phyloP scores from a whole-genome alignment of 1,140 invertebrate genomes.

The Schlechtendalia chinensis region DNA sequence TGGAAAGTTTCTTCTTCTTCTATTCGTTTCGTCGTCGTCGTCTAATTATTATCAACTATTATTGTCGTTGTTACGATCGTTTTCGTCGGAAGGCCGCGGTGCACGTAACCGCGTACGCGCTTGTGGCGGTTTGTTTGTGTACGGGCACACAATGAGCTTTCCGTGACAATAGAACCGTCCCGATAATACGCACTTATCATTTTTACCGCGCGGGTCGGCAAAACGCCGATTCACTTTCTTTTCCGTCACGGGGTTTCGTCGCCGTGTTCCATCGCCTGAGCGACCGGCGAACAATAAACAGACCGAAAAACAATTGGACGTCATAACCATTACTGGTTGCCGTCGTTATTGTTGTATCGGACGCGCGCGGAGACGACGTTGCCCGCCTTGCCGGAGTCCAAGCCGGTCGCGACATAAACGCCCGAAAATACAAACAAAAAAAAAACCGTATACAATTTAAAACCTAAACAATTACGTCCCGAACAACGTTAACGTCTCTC shows the following conservation, averaged over 20 bases:
- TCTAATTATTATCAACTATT: background rate
- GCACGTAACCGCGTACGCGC: background rate
- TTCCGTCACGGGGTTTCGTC: background rate
- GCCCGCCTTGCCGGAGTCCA: no score
- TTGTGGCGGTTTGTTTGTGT: background rate
- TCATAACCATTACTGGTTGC: no score
- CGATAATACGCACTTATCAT: background rate
- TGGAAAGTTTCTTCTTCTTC: slow-evolving; percentile 22
- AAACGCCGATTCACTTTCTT: slow-evolving; percentile 9
- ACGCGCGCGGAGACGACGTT: no score
- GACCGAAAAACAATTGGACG: background rate
- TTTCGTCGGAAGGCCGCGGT: background rate
- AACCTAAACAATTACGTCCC: no score
- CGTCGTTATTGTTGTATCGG: no score
- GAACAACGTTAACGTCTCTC: no score
- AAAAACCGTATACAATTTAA: no score
- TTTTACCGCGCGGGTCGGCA: background rate
- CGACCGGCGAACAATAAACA: background rate
- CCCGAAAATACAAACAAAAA: no score
- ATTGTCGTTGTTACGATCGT: background rate
- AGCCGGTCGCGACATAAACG: no score
- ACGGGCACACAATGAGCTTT: slow-evolving; percentile 34
- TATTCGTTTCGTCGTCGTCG: background rate
- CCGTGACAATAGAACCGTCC: slow-evolving; percentile 2
- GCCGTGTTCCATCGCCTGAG: background rate